Base-by-base conservation (phyloP, 2,113 vertebrate species). In the Ophiodon elongatus region DNA sequence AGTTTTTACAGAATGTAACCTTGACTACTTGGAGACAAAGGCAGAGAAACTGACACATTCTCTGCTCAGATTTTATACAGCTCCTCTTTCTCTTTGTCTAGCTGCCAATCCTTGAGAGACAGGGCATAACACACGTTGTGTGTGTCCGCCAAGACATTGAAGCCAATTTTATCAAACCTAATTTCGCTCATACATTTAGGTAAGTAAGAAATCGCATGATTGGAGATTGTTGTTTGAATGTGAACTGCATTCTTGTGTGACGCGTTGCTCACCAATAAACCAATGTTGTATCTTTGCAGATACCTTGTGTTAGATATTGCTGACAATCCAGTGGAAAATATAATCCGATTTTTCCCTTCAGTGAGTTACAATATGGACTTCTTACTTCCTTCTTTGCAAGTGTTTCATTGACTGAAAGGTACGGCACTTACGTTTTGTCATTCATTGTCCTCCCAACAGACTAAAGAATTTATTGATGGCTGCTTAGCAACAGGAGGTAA, bases 281-380 rank as follows among this genome's bases (percentile, higher is more conserved):
- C 64, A 43, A 76, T 73, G 15, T 79, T 78, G 21, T n/a, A 2
- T 86, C 11, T 87, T 75, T 90, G 17, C 86, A 99, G 98, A 94
- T 99, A 99, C 95, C 97, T 99, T 95, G 98, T 99, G 83, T 96
- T 99, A 96, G 98, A 99, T 95, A 99, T 99, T 93, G 98, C 98
- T 89, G 98, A 99, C 97, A 99, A 97, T 96, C 98, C 98, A 76
- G 96, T 99, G 94, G 98, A 99, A 95, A 99, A 99, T 90, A 97
- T 99, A 85, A 99, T 99, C 89, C 87, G 97, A 68, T 98, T 97
- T 97, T 99, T 99, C 90, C 97, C 97, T 64, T 96, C 94, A 96
- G 98, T 99, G 93, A 94, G 98, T 97, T 33, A 3, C n/a, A 62
- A 31, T 35, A 11, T 63, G 4, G 19, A 6, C 27, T 65, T 14